Evolutionary conservation across 2,113 vertebrate species (phyloP), one percentile per base, ranked within the genome.

Genomic region (Nothoprocta perdicaria): DNA sequence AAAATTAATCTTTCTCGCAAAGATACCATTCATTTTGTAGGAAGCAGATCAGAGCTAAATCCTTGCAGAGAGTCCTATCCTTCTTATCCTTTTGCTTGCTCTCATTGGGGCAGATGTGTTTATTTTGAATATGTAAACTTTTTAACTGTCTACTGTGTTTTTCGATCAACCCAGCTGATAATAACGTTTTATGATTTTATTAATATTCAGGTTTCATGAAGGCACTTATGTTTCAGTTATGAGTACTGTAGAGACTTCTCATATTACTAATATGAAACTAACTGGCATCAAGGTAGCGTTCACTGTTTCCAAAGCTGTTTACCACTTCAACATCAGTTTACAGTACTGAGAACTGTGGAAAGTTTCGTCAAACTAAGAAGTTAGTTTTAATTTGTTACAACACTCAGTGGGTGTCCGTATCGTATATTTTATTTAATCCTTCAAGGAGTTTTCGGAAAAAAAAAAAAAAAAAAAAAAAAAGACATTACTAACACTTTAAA

Each of bases 341-440:
- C 67, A 86, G 74, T 58, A 72, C 91, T 74, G 78, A 93, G 74
- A 67, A 6, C 77, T 76, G 84, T 86, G 90, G 93, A 95, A 96
- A 94, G 81, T 96, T 95, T 94, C 86, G 89, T 93, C 90, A 94
- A 35, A 57, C 81, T 74, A 62, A 86, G 86, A 86, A 81, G 86
- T 94, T 84, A 45, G 55, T 94, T 95, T 90, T 93, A 84, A 89
- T 94, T 95, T 95, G 92, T 81, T 92, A 79, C 84, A 94, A 67
- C 78, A 82, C 86, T 40, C 78, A 66, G 92, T 90, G 93, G 93
- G 93, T 94, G 90, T 94, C 95, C 92, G 50, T 1, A 69, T 71
- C 88, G 81, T 92, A 73, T 93, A 93, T 95, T 95, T 92, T 94
- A 81, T 92, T 95, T 93, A 92, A 94, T 94, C 84, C 95, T 95